Evolutionary conservation across 2,113 vertebrate species (phyloP).

Genomic region (Ailuropoda melanoleuca): DNA sequence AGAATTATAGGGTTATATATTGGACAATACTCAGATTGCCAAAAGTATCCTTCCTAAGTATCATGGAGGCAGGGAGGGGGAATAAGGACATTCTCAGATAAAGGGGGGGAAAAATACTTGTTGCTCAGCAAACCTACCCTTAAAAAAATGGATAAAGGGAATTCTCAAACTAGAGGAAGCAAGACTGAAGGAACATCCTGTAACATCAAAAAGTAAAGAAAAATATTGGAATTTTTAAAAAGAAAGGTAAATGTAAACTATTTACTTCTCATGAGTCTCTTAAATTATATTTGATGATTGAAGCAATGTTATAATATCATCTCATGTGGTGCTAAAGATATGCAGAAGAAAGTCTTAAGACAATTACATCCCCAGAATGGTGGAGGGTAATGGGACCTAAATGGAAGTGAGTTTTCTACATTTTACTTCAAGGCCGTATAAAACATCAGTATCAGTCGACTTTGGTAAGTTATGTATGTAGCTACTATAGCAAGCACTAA

Average conservation of each 20-base stretch:
- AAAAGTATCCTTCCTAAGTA: not conserved
- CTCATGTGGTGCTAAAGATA: not conserved
- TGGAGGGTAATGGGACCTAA: not conserved
- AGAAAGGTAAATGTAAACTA: not conserved
- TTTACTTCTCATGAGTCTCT: not conserved
- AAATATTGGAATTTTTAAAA: not conserved
- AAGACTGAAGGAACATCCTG: not conserved
- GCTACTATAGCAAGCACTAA: not conserved
- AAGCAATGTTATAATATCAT: not conserved
- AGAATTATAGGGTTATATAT: not conserved
- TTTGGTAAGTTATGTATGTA: not conserved
- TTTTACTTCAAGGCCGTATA: not conserved
- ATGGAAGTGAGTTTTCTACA: not conserved
- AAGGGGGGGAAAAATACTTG: not conserved
- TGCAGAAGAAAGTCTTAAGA: not conserved
- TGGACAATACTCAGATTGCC: not conserved
- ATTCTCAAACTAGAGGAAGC: not conserved
- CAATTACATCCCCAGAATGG: not conserved
- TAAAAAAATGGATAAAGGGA: not conserved
- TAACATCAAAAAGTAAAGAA: not conserved
- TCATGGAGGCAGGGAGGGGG: not conserved
- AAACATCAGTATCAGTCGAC: not conserved
- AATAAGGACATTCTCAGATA: not conserved
- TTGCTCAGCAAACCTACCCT: not conserved
- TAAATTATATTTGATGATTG: not conserved